Base-by-base conservation (phyloP, 2,888 invertebrate species). In the Mythimna impura region DNA sequence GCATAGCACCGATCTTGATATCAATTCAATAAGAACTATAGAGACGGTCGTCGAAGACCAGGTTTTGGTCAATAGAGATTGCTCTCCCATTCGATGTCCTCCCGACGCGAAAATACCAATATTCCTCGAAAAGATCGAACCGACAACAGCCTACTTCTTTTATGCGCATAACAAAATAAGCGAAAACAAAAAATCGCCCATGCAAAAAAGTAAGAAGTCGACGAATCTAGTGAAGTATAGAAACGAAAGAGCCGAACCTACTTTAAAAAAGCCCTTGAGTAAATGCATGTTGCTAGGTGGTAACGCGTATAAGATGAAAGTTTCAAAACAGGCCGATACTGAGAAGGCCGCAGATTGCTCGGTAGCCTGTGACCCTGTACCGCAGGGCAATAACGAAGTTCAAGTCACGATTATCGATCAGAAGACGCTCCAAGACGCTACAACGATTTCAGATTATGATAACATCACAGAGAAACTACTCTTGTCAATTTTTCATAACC, bases 211-310 rank as follows among this genome's bases (percentile, higher is more conserved):
- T 73, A 93, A 84, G 43, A 96, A 96, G 72, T 95, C 92, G 1
- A 95, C 95, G 0, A 95, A 96, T 80, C 76, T 96, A 54, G 90
- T 93, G 0, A 95, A 93, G 82, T 95, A 95, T 69, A 92, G 86
- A 81, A 96, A 95, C 82, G 34, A 88, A 2, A 67, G 75, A 2
- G 77, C 83, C 0, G 95, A 96, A 85, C 95, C 95, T 1, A 85
- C 89, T 5, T 85, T 95, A 14, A 89, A 84, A 72, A 88, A 79
- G 55, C 93, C 93, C 0, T 71, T 91, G 0, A 92, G 91, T 65
- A 92, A 89, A 78, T 92, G 90, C 55, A 90, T 94, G 90, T 79
- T 95, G 8, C 84, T 94, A 30, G 88, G 89, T 22, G 61, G 61
- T 22, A 8, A 61, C 2, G 92, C 90, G 76, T 85, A 90, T 77